Evolutionary conservation across 2,888 invertebrate genomes (phyloP), one percentile per base, ranked within the genome.

Genomic region (Carpatolechia fugitivella): DNA sequence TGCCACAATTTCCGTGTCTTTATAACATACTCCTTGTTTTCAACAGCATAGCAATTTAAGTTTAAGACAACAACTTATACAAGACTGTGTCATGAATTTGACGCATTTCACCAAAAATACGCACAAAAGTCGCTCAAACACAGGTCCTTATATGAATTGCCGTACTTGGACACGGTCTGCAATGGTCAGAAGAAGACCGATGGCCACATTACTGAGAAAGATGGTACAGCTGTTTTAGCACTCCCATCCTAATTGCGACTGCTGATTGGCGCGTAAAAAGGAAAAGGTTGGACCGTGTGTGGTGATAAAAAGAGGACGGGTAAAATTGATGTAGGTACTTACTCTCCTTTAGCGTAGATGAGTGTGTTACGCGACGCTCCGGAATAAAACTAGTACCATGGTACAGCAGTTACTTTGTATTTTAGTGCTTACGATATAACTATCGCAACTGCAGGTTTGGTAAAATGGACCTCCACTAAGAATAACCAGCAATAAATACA

Each of bases 151-250:
- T 24, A 6, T 24, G 24, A 24, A 24, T 11, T 10, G 33, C 30
- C 14, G 20, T 13, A 46, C 30, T 20, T 29, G 29, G 20, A 10
- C 30, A 14, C 30, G 29, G n/a, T 24, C 24, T 16, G n/a, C 36
- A 18, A 31, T 20, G 35, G 49, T n/a, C 49, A 30, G 54, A 56
- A 47, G 20, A 60, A 60, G 58, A 60, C 51, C 56, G 55, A 58
- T 58, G 50, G 49, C 24, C 11, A 47, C 52, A 57, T 60, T 60
- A 58, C 53, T 14, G 10, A 50, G 50, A 50, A 38, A 8, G 50
- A 50, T 50, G 50, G 50, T 36, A 50, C 50, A 50, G 50, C 50
- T 50, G 50, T 50, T 50, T 50, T 50, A 50, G 50, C 38, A 50
- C 50, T 38, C 29, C 38, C 33, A 20, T 14, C 50, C 50, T 50